Evolutionary conservation across 2,888 invertebrate genomes (phyloP).

Genomic region (Meghimatium bilineatum): DNA sequence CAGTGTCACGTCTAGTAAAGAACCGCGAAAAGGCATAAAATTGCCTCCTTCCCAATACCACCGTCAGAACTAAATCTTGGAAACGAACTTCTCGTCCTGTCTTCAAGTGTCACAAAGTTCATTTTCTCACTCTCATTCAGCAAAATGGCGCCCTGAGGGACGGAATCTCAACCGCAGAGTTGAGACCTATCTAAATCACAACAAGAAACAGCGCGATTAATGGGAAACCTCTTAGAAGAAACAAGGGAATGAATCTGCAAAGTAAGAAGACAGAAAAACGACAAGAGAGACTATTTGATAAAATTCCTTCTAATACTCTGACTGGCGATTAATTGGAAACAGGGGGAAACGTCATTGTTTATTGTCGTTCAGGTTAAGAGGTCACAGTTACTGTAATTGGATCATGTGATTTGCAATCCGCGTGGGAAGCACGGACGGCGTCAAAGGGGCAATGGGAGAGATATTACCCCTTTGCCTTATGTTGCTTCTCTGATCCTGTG

Average conservation of each 20-base stretch:
- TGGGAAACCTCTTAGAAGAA: constrained; percentile 19
- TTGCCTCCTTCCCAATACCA: neutral
- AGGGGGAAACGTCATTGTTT: constrained; percentile 46
- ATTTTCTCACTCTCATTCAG: constrained; percentile 8
- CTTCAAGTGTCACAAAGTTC: constrained; percentile 10
- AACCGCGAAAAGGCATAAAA: neutral
- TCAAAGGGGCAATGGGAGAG: neutral
- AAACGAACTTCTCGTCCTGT: neutral
- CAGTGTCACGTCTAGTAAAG: neutral
- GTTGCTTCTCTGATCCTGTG: neutral
- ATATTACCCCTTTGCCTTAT: constrained; percentile 7
- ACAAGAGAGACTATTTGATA: constrained; percentile 22
- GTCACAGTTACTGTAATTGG: constrained; percentile 48
- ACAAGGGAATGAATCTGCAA: neutral
- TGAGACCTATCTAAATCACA: constrained; percentile 34
- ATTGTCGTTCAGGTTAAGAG: constrained; percentile 41
- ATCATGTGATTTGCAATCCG: constrained; percentile 45
- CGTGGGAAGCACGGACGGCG: constrained; percentile 33
- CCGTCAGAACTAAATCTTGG: neutral
- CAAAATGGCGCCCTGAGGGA: constrained; percentile 6
- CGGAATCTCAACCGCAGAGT: constrained; percentile 4
- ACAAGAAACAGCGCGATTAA: constrained; percentile 25
- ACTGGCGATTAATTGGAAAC: constrained; percentile 49
- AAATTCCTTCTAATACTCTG: constrained; percentile 31
- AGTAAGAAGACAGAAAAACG: neutral